phyloP scores from a whole-genome alignment of 2,113 vertebrate genomes.

The Gorsachius goisagi region DNA sequence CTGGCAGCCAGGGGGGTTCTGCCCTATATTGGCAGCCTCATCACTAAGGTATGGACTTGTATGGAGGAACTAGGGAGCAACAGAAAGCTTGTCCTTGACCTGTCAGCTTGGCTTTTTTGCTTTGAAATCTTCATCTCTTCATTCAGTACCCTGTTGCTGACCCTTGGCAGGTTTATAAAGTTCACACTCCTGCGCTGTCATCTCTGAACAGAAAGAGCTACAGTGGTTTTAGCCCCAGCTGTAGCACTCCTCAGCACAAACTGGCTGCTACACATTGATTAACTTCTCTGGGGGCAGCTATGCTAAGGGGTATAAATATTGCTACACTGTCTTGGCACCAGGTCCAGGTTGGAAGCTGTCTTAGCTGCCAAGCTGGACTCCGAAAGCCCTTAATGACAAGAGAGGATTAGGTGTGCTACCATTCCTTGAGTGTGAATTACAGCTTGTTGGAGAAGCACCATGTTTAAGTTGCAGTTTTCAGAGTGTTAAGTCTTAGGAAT shows the following conservation, averaged over 20 bases:
- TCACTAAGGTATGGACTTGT: slow-evolving; percentile 86
- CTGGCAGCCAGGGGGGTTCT: slow-evolving; percentile 93
- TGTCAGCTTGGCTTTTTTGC: neutral
- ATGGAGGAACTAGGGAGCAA: neutral
- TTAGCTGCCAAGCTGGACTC: neutral
- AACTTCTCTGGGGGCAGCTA: neutral
- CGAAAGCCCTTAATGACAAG: neutral
- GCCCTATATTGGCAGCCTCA: slow-evolving; percentile 95
- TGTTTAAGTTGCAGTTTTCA: neutral
- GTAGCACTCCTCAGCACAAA: neutral
- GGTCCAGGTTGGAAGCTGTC: neutral
- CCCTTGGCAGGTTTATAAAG: neutral
- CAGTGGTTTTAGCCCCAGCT: neutral
- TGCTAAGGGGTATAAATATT: neutral
- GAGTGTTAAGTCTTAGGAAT: neutral
- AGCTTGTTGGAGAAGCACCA: neutral
- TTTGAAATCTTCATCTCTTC: neutral
- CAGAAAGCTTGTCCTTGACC: neutral
- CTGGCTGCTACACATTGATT: neutral
- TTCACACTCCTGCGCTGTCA: neutral
- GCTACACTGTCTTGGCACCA: neutral
- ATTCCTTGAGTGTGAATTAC: neutral
- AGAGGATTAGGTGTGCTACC: neutral
- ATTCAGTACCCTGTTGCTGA: neutral
- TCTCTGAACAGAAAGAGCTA: neutral